Evolutionary conservation across 2,797 vertebrate genomes (phyloP).

Genomic region (Sebastes nivosus): DNA sequence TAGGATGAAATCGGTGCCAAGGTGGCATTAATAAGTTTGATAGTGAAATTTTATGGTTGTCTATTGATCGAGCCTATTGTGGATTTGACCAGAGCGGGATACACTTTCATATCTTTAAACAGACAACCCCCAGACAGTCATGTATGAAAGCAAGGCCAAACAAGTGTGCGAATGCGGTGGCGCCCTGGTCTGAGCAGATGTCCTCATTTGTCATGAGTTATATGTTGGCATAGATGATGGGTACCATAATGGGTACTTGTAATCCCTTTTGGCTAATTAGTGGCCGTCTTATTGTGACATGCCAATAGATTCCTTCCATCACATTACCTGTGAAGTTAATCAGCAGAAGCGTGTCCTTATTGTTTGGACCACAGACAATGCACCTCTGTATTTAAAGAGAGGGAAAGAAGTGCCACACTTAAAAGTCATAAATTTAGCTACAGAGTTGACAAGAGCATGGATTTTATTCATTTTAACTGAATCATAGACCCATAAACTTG

Average conservation of each 20-base stretch:
- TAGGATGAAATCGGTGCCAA: constrained; percentile 19
- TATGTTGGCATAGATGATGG: constrained; percentile 49
- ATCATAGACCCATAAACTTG: background rate
- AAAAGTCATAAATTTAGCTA: background rate
- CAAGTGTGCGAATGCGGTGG: constrained; percentile 14
- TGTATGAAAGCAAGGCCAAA: constrained; percentile 36
- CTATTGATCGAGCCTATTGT: background rate
- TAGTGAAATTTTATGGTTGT: background rate
- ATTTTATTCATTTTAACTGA: background rate
- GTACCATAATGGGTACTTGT: constrained; percentile 53
- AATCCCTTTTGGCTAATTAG: constrained; percentile 70
- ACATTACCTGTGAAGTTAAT: constrained; percentile 38
- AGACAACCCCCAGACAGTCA: constrained; percentile 12
- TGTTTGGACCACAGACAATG: constrained; percentile 7
- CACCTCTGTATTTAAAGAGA: background rate
- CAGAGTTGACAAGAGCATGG: background rate
- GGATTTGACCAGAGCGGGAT: background rate
- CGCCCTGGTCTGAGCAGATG: constrained; percentile 58
- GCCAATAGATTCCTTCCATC: constrained; percentile 37
- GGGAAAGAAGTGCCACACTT: background rate
- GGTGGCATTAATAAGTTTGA: constrained; percentile 4
- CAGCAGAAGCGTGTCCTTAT: constrained; percentile 12
- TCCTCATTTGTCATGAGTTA: constrained; percentile 65
- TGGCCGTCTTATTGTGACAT: constrained; percentile 38
- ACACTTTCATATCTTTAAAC: background rate